A percentile compares a stretch with the other conserved stretches of the same genome.
Evolutionary conservation across 2,113 vertebrate species (phyloP).

Genomic region (Scytalopus superciliaris): DNA sequence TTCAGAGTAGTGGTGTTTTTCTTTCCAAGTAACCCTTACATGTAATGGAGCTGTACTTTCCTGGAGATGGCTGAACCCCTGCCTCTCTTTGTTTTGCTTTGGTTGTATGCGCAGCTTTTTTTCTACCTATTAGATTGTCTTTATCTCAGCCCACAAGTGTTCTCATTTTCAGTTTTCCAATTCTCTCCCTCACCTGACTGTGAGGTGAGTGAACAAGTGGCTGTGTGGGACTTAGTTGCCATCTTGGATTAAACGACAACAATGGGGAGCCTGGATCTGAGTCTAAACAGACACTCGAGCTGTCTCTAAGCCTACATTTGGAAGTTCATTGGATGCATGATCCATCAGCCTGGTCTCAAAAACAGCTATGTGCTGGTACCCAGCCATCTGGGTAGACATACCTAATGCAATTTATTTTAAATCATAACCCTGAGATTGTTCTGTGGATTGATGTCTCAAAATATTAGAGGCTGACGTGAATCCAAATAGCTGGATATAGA

Average conservation of each 20-base stretch:
- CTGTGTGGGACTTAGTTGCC: neutral
- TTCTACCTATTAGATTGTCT: neutral
- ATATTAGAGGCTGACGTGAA: neutral
- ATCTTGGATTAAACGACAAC: neutral
- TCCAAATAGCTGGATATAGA: conserved; percentile 27
- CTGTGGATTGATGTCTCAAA: neutral
- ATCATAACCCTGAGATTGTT: neutral
- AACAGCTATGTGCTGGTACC: neutral
- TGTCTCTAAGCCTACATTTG: neutral
- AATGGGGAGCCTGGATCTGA: neutral
- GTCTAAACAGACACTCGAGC: neutral
- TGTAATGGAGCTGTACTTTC: neutral
- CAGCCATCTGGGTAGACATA: neutral
- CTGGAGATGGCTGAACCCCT: neutral
- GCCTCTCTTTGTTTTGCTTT: neutral
- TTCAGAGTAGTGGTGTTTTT: neutral
- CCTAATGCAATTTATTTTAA: neutral
- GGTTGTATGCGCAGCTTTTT: neutral
- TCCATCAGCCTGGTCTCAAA: neutral
- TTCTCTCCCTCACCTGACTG: neutral
- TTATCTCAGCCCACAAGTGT: neutral
- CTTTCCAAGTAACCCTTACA: neutral
- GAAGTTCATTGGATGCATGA: neutral
- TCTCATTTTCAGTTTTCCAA: neutral
- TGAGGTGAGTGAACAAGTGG: neutral